These are phyloP conservation scores for Drosophila ercepeae DNA, from an alignment of 1,140 invertebrate species.

Conservation along the genomic window DNA sequence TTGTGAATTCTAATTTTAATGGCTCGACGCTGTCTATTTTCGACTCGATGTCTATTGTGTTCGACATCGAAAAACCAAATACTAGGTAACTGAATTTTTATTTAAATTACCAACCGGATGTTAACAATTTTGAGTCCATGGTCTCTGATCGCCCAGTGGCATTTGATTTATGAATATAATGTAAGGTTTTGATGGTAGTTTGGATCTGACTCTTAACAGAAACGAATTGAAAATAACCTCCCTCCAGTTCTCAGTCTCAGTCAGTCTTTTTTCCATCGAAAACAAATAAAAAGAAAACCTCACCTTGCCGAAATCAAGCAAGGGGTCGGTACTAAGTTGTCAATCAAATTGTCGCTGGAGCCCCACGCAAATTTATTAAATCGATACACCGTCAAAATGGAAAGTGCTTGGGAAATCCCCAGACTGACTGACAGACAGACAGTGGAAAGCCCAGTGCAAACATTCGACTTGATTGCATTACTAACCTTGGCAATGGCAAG, in stretches of 20 bases:
- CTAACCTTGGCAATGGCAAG: conserved; percentile 32
- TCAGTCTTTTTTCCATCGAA: conserved; percentile 12
- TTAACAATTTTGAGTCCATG: conserved; percentile 72
- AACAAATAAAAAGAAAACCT: conserved; percentile 9
- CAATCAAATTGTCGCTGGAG: conserved; percentile 77
- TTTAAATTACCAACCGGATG: conserved; percentile 79
- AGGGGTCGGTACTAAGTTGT: conserved; percentile 49
- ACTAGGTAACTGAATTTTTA: conserved; percentile 46
- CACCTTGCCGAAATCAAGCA: conserved; percentile 12
- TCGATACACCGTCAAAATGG: conserved; percentile 79
- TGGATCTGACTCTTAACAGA: not conserved
- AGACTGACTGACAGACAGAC: conserved; percentile 34
- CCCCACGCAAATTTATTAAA: conserved; percentile 78
- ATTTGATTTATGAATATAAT: conserved; percentile 70
- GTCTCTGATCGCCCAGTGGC: conserved; percentile 47
- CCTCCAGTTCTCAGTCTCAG: too few relatives aligned
- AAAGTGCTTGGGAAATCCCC: conserved; percentile 57
- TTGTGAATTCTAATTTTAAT: conserved; percentile 66
- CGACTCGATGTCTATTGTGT: conserved; percentile 10
- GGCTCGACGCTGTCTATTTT: conserved; percentile 49
- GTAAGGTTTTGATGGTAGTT: conserved; percentile 6
- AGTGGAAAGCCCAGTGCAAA: conserved; percentile 66
- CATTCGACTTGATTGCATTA: conserved; percentile 77
- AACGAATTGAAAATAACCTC: not conserved
- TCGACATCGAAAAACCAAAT: conserved; percentile 30